Evolutionary conservation across 2,888 invertebrate genomes (phyloP).

Genomic region (Acronicta aceris): DNA sequence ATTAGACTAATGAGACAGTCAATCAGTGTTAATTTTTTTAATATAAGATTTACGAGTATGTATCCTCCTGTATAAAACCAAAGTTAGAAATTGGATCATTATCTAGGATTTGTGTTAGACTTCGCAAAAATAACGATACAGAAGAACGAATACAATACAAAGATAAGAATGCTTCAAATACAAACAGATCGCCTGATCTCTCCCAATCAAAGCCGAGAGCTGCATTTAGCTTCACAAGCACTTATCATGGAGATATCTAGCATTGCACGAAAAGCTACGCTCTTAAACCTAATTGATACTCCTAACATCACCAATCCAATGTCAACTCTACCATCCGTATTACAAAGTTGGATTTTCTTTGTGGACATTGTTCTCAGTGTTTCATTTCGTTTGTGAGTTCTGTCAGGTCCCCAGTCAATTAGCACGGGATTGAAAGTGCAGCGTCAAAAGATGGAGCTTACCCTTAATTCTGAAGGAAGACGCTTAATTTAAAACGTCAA

Average conservation of each 20-base stretch:
- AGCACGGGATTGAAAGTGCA: slow-evolving; percentile 29
- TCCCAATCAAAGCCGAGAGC: slow-evolving; percentile 38
- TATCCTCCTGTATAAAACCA: too few species aligned
- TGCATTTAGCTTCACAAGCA: slow-evolving; percentile 15
- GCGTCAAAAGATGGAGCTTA: slow-evolving; percentile 16
- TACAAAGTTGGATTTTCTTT: slow-evolving; percentile 27
- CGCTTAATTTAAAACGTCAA: slow-evolving; percentile 19
- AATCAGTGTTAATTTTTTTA: too few species aligned
- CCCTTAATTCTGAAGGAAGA: slow-evolving; percentile 10
- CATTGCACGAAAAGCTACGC: slow-evolving; percentile 33
- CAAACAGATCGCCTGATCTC: slow-evolving; percentile 25
- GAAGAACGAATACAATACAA: neutral
- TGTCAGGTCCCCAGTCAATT: slow-evolving; percentile 38
- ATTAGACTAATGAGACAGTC: too few species aligned
- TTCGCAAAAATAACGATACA: neutral
- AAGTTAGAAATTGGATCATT: too few species aligned
- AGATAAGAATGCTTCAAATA: neutral
- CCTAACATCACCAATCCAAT: slow-evolving; percentile 13
- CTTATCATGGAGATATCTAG: slow-evolving; percentile 31
- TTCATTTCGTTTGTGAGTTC: slow-evolving; percentile 26
- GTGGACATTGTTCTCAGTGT: slow-evolving; percentile 2
- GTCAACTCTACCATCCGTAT: neutral
- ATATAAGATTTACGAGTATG: too few species aligned
- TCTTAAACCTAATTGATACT: slow-evolving; percentile 48
- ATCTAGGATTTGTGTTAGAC: neutral